Evolutionary conservation across 2,113 vertebrate species (phyloP).

Genomic region (Onychorhynchus coronatus): DNA sequence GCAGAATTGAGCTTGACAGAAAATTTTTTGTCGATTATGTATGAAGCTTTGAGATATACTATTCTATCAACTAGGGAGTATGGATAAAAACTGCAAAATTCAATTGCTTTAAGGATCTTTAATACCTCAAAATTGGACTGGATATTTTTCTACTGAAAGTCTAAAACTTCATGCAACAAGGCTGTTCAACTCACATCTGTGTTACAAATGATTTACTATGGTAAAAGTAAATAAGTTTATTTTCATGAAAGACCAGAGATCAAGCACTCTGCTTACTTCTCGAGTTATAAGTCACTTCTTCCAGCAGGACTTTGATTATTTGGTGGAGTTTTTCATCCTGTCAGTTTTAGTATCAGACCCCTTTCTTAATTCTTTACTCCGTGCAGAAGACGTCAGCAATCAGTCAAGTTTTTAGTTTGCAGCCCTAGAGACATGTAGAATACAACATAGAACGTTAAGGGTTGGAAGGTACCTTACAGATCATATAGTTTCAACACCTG

Average conservation of each 20-base stretch:
- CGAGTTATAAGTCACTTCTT: not conserved
- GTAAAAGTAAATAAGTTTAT: not conserved
- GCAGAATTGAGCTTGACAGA: conserved; percentile 31
- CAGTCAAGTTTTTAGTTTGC: not conserved
- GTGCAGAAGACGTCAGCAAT: not conserved
- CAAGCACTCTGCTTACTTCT: not conserved
- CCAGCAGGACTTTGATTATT: not conserved
- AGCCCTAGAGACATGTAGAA: not conserved
- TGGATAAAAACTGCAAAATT: not conserved
- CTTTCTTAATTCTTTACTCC: not conserved
- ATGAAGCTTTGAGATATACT: conserved; percentile 16
- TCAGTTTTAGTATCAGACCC: not conserved
- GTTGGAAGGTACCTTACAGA: not conserved
- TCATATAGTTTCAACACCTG: not conserved
- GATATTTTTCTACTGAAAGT: not conserved
- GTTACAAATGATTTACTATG: not conserved
- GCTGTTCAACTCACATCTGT: not conserved
- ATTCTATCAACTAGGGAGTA: conserved; percentile 12
- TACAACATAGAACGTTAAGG: not conserved
- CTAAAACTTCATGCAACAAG: not conserved
- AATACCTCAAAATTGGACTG: not conserved
- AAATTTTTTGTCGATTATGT: not conserved
- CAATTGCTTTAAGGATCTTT: conserved; percentile 8
- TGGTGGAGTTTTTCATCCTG: not conserved
- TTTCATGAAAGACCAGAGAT: not conserved